Conservation (phyloP, 2,888 invertebrate genomes). For the Ormyrus rosae region DNA sequence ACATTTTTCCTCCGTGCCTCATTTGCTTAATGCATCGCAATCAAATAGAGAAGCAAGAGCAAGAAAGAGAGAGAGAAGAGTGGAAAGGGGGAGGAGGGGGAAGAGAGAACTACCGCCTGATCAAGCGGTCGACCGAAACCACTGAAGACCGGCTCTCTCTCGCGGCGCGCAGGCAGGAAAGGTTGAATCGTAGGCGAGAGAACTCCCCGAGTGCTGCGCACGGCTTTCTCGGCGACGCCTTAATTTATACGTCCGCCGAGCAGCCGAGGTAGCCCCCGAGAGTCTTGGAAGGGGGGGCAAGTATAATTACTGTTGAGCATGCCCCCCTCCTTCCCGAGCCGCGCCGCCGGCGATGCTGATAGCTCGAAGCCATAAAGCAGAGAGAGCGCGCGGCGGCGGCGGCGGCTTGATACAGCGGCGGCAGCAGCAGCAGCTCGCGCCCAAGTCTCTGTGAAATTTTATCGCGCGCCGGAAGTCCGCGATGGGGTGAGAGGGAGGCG, state of each 20-base stretch:
- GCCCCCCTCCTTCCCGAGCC: neutral
- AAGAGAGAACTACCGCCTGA: slow-evolving; percentile 16
- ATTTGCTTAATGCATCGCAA: slow-evolving; percentile 35
- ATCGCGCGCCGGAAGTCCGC: slow-evolving; percentile 52
- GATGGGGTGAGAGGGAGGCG: neutral
- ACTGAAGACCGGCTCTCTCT: neutral
- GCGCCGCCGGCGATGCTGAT: slow-evolving; percentile 43
- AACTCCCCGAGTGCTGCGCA: slow-evolving; percentile 3
- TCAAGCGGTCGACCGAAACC: slow-evolving; percentile 34
- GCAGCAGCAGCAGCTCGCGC: neutral
- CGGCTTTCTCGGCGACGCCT: slow-evolving; percentile 10
- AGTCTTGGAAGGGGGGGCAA: neutral
- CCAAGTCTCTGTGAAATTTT: slow-evolving; percentile 48
- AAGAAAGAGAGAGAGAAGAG: neutral
- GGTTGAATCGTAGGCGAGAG: neutral
- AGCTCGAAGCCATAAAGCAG: slow-evolving; percentile 48
- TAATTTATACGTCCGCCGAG: slow-evolving; percentile 52
- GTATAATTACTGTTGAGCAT: slow-evolving; percentile 51
- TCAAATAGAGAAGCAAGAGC: neutral
- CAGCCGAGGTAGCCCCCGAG: neutral
- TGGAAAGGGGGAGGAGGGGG: neutral
- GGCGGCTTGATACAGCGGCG: slow-evolving; percentile 32
- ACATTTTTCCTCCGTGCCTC: neutral
- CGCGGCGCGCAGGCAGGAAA: neutral
- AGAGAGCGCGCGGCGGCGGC: neutral